Conservation (phyloP, 2,797 vertebrate genomes). For the Phalloptychus januarius region DNA sequence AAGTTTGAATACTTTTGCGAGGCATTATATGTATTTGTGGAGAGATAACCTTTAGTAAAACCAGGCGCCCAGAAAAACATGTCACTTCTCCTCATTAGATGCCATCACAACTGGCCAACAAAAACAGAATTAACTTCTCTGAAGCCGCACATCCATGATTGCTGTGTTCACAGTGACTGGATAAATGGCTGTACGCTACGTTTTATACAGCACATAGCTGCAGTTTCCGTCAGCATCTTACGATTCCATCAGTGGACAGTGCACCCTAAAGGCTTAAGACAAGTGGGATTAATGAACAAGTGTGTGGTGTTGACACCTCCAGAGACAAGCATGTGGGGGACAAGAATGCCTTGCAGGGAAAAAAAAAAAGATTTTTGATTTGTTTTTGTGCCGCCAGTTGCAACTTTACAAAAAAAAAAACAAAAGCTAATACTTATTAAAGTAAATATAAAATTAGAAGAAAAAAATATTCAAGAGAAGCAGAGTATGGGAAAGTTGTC, state of each 20-base stretch:
- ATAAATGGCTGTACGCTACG: not conserved
- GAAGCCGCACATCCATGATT: not conserved
- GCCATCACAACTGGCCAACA: not conserved
- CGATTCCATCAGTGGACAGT: slow-evolving; percentile 61
- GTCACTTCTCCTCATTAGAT: not conserved
- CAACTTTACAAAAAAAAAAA: slow-evolving; percentile 16
- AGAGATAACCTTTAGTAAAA: not conserved
- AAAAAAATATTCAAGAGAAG: slow-evolving; percentile 1
- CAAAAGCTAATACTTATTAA: slow-evolving; percentile 2
- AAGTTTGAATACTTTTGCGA: not conserved
- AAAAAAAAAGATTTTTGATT: slow-evolving; percentile 18
- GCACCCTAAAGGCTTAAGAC: slow-evolving; percentile 56
- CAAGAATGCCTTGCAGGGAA: slow-evolving; percentile 9
- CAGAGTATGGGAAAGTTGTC: slow-evolving; percentile 9
- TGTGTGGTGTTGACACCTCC: slow-evolving; percentile 48
- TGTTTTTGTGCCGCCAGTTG: slow-evolving; percentile 12
- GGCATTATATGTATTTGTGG: not conserved
- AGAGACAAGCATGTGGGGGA: slow-evolving; percentile 53
- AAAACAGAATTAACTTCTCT: slow-evolving; percentile 1
- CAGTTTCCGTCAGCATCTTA: slow-evolving; percentile 61
- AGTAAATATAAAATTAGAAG: not conserved
- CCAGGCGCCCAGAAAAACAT: not conserved
- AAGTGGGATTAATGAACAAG: slow-evolving; percentile 68
- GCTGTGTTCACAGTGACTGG: slow-evolving; percentile 15
- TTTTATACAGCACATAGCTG: slow-evolving; percentile 29